phyloP scores from a whole-genome alignment of 2,888 invertebrate species.

The Drosophila fungiperda region DNA sequence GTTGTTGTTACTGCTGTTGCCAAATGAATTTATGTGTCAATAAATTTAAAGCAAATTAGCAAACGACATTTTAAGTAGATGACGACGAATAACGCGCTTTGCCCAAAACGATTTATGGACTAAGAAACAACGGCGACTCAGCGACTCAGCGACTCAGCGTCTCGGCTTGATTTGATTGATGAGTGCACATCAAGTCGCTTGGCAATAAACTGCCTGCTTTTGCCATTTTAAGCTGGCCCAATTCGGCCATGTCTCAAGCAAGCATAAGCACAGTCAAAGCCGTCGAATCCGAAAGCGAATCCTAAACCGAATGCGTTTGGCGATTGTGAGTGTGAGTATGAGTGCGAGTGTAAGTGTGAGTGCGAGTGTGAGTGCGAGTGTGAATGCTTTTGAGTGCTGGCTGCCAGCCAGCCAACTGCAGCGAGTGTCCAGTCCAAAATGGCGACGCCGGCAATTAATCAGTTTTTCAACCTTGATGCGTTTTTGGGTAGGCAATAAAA shows the following conservation, averaged over 20 bases:
- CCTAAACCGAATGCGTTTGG: conserved; percentile 5
- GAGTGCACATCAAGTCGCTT: conserved; percentile 31
- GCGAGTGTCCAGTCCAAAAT: conserved; percentile 39
- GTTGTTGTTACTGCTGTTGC: conserved; percentile 27
- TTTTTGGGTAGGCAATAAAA: conserved; percentile 55
- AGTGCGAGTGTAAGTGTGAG: background rate
- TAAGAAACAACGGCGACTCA: conserved; percentile 34
- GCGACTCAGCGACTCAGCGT: background rate
- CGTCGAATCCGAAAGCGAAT: conserved; percentile 9
- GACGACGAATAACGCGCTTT: conserved; percentile 52
- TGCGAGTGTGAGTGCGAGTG: conserved; percentile 3
- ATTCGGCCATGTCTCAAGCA: conserved; percentile 47
- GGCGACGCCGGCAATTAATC: conserved; percentile 60
- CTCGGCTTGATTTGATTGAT: conserved; percentile 46
- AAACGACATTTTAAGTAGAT: conserved; percentile 74
- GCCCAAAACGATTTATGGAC: conserved; percentile 63
- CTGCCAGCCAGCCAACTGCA: conserved; percentile 19
- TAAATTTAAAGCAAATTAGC: conserved; percentile 79
- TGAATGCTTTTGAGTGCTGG: conserved; percentile 6
- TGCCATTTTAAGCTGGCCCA: conserved; percentile 57
- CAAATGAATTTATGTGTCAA: conserved; percentile 80
- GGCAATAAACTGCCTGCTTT: conserved; percentile 40
- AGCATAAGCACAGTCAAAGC: conserved; percentile 1
- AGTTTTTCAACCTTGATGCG: conserved; percentile 44
- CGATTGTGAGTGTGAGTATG: conserved; percentile 7